phyloP scores from a whole-genome alignment of 2,797 vertebrate genomes.

The Threskiornis aethiopicus region DNA sequence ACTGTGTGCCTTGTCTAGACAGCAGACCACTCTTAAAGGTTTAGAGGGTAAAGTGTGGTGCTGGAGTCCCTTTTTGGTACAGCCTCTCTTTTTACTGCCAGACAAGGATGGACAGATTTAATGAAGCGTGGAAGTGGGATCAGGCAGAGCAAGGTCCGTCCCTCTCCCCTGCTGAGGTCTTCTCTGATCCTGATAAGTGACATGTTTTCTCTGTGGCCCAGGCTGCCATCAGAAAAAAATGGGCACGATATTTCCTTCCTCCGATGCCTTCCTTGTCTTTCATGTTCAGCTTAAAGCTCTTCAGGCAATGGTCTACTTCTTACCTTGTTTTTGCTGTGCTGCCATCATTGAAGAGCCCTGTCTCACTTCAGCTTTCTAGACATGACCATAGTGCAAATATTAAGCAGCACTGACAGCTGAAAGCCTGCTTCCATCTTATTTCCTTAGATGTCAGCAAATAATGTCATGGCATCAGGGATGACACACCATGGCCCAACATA shows the following conservation, averaged over 20 bases:
- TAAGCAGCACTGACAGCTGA: neutral
- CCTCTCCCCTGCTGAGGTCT: neutral
- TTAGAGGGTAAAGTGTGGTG: neutral
- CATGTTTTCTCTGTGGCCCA: neutral
- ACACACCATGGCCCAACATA: neutral
- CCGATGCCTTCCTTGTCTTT: neutral
- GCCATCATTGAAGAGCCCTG: neutral
- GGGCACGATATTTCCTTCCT: neutral
- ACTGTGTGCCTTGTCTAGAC: neutral
- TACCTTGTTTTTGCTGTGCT: neutral
- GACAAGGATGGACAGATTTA: neutral
- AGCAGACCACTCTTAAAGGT: neutral
- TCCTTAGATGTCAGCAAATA: constrained; percentile 16
- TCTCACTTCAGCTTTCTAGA: constrained; percentile 7
- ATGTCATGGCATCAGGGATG: neutral
- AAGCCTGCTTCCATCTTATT: constrained; percentile 20
- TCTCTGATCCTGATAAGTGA: neutral
- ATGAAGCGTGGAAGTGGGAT: neutral
- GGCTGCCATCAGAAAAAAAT: neutral
- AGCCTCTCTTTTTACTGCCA: neutral
- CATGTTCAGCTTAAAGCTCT: neutral
- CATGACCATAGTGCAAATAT: constrained; percentile 6
- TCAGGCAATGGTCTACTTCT: neutral
- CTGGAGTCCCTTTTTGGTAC: neutral
- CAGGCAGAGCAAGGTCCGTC: neutral